Evolutionary conservation across 1,140 invertebrate species (phyloP), one percentile per base, ranked within the genome.

Genomic region (Aphelinus certus): DNA sequence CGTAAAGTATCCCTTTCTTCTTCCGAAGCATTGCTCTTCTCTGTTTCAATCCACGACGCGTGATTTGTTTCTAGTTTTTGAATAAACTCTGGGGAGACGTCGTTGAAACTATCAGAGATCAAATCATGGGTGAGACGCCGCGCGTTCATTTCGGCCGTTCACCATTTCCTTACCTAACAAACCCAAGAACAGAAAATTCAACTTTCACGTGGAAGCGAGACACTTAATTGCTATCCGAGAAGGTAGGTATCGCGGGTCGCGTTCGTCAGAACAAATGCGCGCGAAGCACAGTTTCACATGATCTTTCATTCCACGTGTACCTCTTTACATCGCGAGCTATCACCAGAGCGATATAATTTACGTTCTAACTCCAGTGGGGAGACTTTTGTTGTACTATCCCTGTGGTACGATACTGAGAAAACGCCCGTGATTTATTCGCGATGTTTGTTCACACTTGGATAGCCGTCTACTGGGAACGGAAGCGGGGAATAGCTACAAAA

Each of bases 301-400:
- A 26, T 26, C 26, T 26, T 26, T 26, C 26, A 26, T 0, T 26
- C 26, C 26, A 26, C 26, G 26, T 26, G 26, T 26, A 42, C 49
- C 46, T 57, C 51, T 57, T 64, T 62, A 70, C 53, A 26, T 26
- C 26, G 26, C 26, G 26, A 26, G 26, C 26, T 26, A 26, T 26
- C 26, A 26, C 26, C 26, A 26, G 57, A 46, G 61, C 55, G 45
- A 63, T 66, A 66, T 66, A 73, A 73, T 73, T 66, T 60, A 66
- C 63, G 56, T 48, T 56, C 53, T 72, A 72, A 72, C 61, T 46
- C 62, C 70, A n/a, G 51, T 26, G 53, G 26, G 62, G 70, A 43
- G 45, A 72, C 51, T 57, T 72, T 65, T 65, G 43, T 48, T 65
- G 53, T 45, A 3, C 7, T 63, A 10, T 71, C 69, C 46, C 60